Base-by-base conservation (phyloP, 2,888 invertebrate genomes). In the Magallana nippona region DNA sequence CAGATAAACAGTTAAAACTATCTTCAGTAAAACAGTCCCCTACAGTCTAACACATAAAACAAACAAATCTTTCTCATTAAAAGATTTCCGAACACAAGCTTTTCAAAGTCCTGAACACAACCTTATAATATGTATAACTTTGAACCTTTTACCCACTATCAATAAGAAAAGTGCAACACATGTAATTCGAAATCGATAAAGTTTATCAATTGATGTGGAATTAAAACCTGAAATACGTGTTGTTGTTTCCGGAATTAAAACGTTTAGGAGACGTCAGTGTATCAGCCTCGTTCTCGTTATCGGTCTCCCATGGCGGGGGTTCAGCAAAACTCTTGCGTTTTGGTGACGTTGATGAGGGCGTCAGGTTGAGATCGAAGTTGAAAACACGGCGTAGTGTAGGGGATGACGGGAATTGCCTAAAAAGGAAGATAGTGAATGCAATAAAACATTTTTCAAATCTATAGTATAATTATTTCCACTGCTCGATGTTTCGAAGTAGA, bases 281-380 rank as follows among this genome's bases (percentile, higher is more conserved):
- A 58, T 86, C 85, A 22, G 32, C 79, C 1, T 81, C 79, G 44
- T 85, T 82, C 2, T 86, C 79, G 56, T 86, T 88, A 63, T 88
- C 85, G 32, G 86, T 87, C 77, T 89, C 89, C 77, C 82, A 84
- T 44, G 86, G 87, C 11, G 86, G 82, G 27, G 77, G 58, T 1
- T 86, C 85, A 10, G 84, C 87, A 55, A 84, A 86, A 15, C 84
- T 80, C 32, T 86, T 87, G 32, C 88, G 79, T 57, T 86, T 85
- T 22, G 89, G 87, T 11, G 89, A 89, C 60, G 82, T 84, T 56
- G 87, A 82, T 2, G 86, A 83, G 10, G 44, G 44, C 44, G 87
- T 82, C 22, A 86, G 55, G 60, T 13, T 79, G 5, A 86, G 57
- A 55, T 86, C 85, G 77, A 86, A 86, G 44, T 86, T 84, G 62